Conservation (phyloP, 2,888 invertebrate genomes). For the Drosophila koepferae region DNA sequence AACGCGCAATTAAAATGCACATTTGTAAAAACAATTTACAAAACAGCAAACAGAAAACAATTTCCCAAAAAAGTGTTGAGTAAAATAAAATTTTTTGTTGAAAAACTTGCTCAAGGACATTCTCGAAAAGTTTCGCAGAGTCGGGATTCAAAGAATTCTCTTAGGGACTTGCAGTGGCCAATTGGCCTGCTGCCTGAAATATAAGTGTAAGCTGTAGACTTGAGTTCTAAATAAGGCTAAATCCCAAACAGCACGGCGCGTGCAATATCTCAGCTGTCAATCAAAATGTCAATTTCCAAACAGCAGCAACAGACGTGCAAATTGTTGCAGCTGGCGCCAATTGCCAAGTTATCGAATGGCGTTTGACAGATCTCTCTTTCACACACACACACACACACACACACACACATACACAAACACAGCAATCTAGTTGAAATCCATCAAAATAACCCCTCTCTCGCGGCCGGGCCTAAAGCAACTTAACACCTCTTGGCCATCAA, state of each 20-base stretch:
- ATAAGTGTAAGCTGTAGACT: slow-evolving; percentile 12
- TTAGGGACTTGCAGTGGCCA: slow-evolving; percentile 23
- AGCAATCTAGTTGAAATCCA: slow-evolving; percentile 49
- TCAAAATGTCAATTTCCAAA: slow-evolving; percentile 80
- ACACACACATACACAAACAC: neutral
- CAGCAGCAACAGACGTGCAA: slow-evolving; percentile 24
- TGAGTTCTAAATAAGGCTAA: slow-evolving; percentile 25
- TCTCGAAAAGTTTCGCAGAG: slow-evolving; percentile 15
- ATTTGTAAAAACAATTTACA: slow-evolving; percentile 62
- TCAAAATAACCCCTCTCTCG: slow-evolving; percentile 54
- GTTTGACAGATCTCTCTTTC: slow-evolving; percentile 67
- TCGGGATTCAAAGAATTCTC: slow-evolving; percentile 11
- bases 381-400: neutral
- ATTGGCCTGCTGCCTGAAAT: slow-evolving; percentile 17
- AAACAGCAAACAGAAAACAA: slow-evolving; percentile 48
- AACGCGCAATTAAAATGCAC: slow-evolving; percentile 63
- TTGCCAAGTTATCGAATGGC: slow-evolving; percentile 53
- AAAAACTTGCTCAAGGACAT: slow-evolving; percentile 55
- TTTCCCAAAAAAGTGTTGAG: slow-evolving; percentile 27
- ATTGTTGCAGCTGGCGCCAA: slow-evolving; percentile 58
- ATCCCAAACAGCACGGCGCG: slow-evolving; percentile 19
- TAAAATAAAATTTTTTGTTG: slow-evolving; percentile 34
- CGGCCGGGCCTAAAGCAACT: slow-evolving; percentile 30
- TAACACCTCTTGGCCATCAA: slow-evolving; percentile 56
- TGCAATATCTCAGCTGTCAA: slow-evolving; percentile 80